A percentile compares a stretch with the other conserved stretches of the same genome.
Conservation (phyloP, 2,888 invertebrate genomes). For the Xiphydria camelus region DNA sequence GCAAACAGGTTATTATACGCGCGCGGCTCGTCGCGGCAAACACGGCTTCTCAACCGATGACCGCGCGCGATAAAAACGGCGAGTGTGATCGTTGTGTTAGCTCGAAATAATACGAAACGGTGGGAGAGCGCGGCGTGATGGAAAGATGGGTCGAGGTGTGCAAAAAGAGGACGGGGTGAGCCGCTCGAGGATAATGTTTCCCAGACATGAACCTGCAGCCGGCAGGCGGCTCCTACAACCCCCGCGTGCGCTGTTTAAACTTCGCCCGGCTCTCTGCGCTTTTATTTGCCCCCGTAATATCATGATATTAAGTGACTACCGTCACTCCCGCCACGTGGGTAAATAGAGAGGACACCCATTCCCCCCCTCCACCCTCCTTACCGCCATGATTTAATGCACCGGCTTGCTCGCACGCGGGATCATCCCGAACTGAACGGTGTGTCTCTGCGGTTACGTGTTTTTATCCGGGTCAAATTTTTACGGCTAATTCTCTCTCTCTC, state of each 20-base stretch:
- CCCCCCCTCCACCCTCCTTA: no score
- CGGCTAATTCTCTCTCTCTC: no score
- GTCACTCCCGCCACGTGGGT: slow-evolving; percentile 33
- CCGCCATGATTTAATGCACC: not conserved
- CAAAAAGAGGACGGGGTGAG: not conserved
- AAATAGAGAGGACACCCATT: slow-evolving; percentile 23
- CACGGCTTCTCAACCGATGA: no score
- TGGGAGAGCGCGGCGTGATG: not conserved
- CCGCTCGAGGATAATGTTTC: slow-evolving; percentile 10
- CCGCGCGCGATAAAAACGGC: not conserved
- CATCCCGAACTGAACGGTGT: no score
- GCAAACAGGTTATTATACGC: no score
- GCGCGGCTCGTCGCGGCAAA: no score
- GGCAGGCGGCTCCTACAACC: not conserved
- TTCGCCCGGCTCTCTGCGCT: slow-evolving; percentile 22
- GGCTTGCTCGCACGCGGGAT: not conserved
- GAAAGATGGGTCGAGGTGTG: not conserved
- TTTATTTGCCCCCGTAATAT: slow-evolving; percentile 38
- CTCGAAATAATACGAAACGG: slow-evolving; percentile 15
- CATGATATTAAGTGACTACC: slow-evolving; percentile 41
- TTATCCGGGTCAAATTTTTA: no score
- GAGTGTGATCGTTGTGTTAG: slow-evolving; percentile 14
- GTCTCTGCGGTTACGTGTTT: no score
- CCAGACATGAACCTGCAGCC: slow-evolving; percentile 8
- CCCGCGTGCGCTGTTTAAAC: slow-evolving; percentile 32